These are phyloP conservation scores for Phrynocephalus guinanensis DNA, from an alignment of 2,797 vertebrate genomes.

Conservation along the genomic window DNA sequence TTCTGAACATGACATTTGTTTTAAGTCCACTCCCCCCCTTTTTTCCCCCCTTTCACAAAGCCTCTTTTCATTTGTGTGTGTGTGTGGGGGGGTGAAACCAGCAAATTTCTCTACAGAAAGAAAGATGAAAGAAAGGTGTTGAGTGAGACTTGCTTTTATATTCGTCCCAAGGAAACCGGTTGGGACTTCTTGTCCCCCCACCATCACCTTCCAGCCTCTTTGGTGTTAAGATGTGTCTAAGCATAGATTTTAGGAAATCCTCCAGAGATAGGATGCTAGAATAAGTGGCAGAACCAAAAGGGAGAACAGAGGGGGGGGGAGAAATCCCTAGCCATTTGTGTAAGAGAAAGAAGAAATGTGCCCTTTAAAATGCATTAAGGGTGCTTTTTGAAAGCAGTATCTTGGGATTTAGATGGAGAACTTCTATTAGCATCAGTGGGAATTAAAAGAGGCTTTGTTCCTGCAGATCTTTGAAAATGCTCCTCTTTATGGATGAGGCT, in stretches of 20 bases:
- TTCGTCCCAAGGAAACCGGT: constrained; percentile 25
- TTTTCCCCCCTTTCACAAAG: background rate
- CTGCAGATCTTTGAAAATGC: constrained; percentile 45
- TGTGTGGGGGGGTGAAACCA: background rate
- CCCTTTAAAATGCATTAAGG: constrained; percentile 23
- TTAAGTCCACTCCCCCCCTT: background rate
- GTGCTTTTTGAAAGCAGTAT: constrained; percentile 31
- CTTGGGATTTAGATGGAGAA: constrained; percentile 45
- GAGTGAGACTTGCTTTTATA: constrained; percentile 18
- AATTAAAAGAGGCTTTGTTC: constrained; percentile 20
- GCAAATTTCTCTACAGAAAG: background rate
- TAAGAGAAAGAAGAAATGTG: constrained; percentile 26
- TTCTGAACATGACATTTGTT: background rate
- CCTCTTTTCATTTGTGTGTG: background rate
- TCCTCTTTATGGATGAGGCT: constrained; percentile 8
- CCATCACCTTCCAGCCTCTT: background rate
- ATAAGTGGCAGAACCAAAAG: constrained; percentile 9
- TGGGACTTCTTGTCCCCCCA: background rate
- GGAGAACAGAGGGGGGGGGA: constrained; percentile 27
- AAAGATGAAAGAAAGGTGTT: background rate
- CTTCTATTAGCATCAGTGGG: constrained; percentile 43
- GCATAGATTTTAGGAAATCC: constrained; percentile 23
- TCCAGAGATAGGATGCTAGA: background rate
- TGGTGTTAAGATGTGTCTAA: background rate
- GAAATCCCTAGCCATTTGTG: constrained; percentile 12